phyloP scores from a whole-genome alignment of 1,140 invertebrate species.

The Drosophila sechellia region DNA sequence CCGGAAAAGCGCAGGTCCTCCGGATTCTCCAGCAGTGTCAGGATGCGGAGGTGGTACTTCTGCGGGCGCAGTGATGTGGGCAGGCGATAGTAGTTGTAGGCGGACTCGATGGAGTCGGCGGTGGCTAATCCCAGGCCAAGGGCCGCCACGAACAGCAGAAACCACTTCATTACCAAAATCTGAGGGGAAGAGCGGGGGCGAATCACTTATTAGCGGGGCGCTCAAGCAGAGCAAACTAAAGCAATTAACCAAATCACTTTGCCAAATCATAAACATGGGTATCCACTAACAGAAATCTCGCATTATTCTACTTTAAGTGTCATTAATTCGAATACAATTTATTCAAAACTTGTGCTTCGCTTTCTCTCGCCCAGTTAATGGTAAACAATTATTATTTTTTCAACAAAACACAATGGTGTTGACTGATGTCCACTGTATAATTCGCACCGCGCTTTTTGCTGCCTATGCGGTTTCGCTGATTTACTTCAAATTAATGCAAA shows the following conservation, averaged over 20 bases:
- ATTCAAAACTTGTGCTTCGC: neutral
- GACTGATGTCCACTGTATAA: slow-evolving; percentile 40
- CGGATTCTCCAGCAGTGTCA: slow-evolving; percentile 86
- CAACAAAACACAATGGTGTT: neutral
- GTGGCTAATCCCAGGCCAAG: slow-evolving; percentile 44
- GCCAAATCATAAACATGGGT: slow-evolving; percentile 15
- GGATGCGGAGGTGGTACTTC: slow-evolving; percentile 88
- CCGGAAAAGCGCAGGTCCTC: slow-evolving; percentile 87
- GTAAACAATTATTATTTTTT: neutral
- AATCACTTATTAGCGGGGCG: slow-evolving; percentile 11
- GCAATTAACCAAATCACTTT: slow-evolving; percentile 70
- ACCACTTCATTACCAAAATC: slow-evolving; percentile 60
- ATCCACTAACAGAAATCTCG: neutral
- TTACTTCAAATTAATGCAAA: slow-evolving; percentile 63
- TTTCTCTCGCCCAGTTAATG: neutral
- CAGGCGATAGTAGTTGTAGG: slow-evolving; percentile 86
- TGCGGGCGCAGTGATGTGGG: slow-evolving; percentile 88
- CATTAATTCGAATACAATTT: too few relatives aligned
- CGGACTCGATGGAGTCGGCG: slow-evolving; percentile 9
- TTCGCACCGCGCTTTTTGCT: slow-evolving; percentile 29
- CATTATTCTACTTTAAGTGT: neutral
- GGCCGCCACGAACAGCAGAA: slow-evolving; percentile 52
- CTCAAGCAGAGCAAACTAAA: slow-evolving; percentile 22
- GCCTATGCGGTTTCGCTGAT: slow-evolving; percentile 16
- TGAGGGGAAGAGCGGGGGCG: slow-evolving; percentile 4